Evolutionary conservation across 2,113 vertebrate genomes (phyloP).

Genomic region (Strigops habroptila): DNA sequence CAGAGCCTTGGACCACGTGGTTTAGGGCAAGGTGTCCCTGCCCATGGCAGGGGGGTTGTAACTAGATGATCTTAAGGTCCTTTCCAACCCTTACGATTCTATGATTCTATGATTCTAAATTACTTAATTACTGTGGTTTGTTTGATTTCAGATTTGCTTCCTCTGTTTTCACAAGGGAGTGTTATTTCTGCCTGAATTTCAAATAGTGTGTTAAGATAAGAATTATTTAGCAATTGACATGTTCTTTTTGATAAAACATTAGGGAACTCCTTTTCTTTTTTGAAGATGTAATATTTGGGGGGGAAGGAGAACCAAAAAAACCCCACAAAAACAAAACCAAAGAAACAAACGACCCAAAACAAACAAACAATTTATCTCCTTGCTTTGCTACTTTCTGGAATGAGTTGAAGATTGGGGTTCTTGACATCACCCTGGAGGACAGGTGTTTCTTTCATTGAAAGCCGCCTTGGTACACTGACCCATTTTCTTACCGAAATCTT

Average conservation of each 20-base stretch:
- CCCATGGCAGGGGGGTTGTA: too few species aligned
- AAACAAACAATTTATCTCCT: background rate
- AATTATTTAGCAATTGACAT: constrained; percentile 28
- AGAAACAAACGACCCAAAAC: background rate
- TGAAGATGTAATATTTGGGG: background rate
- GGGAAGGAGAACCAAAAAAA: background rate
- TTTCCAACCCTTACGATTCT: too few species aligned
- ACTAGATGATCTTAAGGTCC: too few species aligned
- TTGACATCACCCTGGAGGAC: background rate
- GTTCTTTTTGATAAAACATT: background rate
- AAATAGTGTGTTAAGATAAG: background rate
- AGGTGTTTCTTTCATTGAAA: constrained; percentile 4
- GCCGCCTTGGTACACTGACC: background rate
- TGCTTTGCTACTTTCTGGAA: background rate
- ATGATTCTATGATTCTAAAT: too few species aligned
- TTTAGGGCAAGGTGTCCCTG: too few species aligned
- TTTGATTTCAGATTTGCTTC: background rate
- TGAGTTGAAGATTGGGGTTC: background rate
- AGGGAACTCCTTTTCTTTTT: background rate
- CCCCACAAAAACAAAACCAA: background rate
- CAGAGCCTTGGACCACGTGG: too few species aligned
- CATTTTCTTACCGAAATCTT: background rate
- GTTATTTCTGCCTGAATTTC: constrained; percentile 11
- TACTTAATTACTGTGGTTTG: background rate
- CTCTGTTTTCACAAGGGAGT: background rate